These are phyloP conservation scores for Danaus plexippus DNA, from an alignment of 1,140 invertebrate genomes.

Conservation along the genomic window DNA sequence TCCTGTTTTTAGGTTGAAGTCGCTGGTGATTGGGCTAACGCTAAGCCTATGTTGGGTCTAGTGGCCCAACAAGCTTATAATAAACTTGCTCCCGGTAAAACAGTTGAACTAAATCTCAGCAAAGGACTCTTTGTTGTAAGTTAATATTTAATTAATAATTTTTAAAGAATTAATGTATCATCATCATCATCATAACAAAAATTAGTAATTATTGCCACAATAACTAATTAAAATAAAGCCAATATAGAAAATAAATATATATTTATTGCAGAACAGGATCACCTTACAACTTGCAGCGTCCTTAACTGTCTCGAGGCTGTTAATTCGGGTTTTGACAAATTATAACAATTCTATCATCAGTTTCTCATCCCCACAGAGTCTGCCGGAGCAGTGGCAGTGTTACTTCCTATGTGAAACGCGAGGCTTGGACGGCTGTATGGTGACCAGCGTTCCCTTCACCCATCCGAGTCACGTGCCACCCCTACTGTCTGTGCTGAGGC, in stretches of 20 bases:
- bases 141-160: constrained; percentile 20
- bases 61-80: constrained; percentile 82
- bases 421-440: constrained; percentile 84
- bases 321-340: too few species aligned
- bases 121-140: constrained; percentile 85
- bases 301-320: neutral
- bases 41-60: constrained; percentile 81
- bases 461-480: constrained; percentile 94
- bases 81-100: constrained; percentile 65
- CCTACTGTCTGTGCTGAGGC: constrained; percentile 86
- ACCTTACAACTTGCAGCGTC: too few species aligned
- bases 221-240: too few species aligned
- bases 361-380: constrained; percentile 71
- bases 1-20: constrained; percentile 73
- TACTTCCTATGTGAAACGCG: constrained; percentile 92
- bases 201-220: too few species aligned
- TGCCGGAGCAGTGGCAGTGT: constrained; percentile 94
- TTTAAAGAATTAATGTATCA: neutral
- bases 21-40: constrained; percentile 74
- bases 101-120: constrained; percentile 79
- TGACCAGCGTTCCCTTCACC: constrained; percentile 90
- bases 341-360: too few species aligned
- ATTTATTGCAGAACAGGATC: too few species aligned
- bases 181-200: too few species aligned
- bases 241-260: too few species aligned